A percentile compares a stretch with the other conserved stretches of the same genome.
Conservation (phyloP, 2,888 invertebrate genomes). For the Eremobia ochroleuca region DNA sequence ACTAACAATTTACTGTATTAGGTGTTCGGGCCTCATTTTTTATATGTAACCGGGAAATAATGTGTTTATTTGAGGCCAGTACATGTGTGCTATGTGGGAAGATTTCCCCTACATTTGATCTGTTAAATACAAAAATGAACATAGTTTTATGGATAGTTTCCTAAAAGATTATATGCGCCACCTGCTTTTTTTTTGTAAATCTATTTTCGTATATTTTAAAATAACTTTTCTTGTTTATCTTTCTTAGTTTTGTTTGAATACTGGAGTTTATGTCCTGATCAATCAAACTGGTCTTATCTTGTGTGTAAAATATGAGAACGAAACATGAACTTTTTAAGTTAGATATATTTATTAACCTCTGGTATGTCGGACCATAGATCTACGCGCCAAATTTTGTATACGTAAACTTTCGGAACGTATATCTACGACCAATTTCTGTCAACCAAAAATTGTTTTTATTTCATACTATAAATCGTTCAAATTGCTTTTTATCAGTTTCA, state of each 20-base stretch:
- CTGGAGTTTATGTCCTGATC: background rate
- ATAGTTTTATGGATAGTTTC: slow-evolving; percentile 8
- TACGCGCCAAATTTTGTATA: too few relatives aligned
- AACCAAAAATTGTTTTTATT: too few relatives aligned
- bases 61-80: slow-evolving; percentile 43
- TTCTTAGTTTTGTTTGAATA: slow-evolving; percentile 1
- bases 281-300: background rate
- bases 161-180: slow-evolving; percentile 8
- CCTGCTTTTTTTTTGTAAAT: slow-evolving; percentile 11
- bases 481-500: too few relatives aligned
- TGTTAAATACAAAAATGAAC: slow-evolving; percentile 7
- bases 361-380: too few relatives aligned
- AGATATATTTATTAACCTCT: slow-evolving; percentile 23
- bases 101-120: slow-evolving; percentile 8
- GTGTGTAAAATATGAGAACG: background rate
- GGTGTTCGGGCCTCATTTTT: slow-evolving; percentile 20
- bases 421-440: too few relatives aligned
- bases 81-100: slow-evolving; percentile 42
- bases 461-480: too few relatives aligned
- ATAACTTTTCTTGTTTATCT: background rate
- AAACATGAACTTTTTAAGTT: slow-evolving; percentile 5
- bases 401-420: too few relatives aligned
- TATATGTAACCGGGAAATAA: slow-evolving; percentile 8
- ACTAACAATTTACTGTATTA: slow-evolving; percentile 43
- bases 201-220: background rate